Evolutionary conservation across 2,113 vertebrate species (phyloP), one percentile per base, ranked within the genome.

Genomic region (Rhinogobius similis): DNA sequence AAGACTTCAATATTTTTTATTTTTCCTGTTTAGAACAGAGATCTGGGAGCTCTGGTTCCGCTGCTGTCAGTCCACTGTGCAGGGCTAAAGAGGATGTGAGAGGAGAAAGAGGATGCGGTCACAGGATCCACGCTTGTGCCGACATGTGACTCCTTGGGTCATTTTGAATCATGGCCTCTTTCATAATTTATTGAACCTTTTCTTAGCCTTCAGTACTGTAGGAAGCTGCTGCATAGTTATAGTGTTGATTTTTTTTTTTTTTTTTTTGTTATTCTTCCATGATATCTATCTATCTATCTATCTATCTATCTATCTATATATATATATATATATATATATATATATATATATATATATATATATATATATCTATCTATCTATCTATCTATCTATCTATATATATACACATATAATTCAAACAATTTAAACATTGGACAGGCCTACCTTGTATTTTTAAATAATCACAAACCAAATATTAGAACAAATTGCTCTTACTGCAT

Each of bases 61-160:
- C 72, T 78, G 38, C 67, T 72, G 81, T 67, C 82, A 77, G 76
- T 56, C 84, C 66, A 76, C 78, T 70, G 80, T 73, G 82, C 83
- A 83, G 80, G 69, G 71, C 80, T 79, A 73, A 93, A 90, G 88
- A 84, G 88, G 92, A 92, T 87, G 85, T 92, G 89, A 89, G 88
- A 70, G 79, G 72, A 78, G 75, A 91, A 92, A 89, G 85, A 85
- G 91, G 90, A 92, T 90, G 89, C 87, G 74, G 79, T 77, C 62
- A 78, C 77, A 86, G 78, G 66, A 83, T 79, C 70, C 77, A 59
- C 36, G 58, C 73, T 68, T 80, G 48, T 71, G 43, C 70, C 43
- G 75, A 75, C 83, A 86, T 78, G 78, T 82, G 78, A 82, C 46
- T 23, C 59, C 7, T 62, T 44, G 58, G 67, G 77, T 70, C 4